Percentiles rank a stretch among this genome's conserved stretches.
These are phyloP conservation scores for Drosophila pruinosa DNA, from an alignment of 1,140 invertebrate genomes.

Conservation along the genomic window DNA sequence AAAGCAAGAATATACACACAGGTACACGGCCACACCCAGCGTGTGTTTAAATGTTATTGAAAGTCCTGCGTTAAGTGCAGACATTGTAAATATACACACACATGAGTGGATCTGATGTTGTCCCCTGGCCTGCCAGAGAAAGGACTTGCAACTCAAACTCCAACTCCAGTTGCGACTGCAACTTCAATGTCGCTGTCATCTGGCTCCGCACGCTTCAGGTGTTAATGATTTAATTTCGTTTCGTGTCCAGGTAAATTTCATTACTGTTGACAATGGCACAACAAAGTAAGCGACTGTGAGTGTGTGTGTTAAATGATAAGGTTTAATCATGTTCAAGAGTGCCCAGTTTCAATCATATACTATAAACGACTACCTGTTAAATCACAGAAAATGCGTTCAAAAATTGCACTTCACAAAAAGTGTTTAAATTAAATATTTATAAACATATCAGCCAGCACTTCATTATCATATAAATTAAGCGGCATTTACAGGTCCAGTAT, in stretches of 20 bases:
- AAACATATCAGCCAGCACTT: constrained; percentile 1
- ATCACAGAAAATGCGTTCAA: neutral
- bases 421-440: constrained; percentile 30
- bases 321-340: constrained; percentile 45
- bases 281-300: constrained; percentile 2
- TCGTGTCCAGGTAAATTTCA: constrained; percentile 74
- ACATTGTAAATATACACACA: constrained; percentile 18
- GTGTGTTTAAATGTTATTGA: constrained; percentile 61
- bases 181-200: constrained; percentile 28
- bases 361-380: constrained; percentile 20
- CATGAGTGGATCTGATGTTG: neutral
- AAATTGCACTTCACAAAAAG: constrained; percentile 10
- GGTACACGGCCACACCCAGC: constrained; percentile 7
- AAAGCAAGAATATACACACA: constrained; percentile 50
- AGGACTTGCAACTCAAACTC: constrained; percentile 2
- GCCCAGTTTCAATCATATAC: constrained; percentile 31
- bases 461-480: constrained; percentile 28
- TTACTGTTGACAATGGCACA: constrained; percentile 71
- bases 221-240: constrained; percentile 77
- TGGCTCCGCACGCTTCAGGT: constrained; percentile 59
- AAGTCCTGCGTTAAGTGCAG: constrained; percentile 29
- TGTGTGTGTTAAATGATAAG: constrained; percentile 36
- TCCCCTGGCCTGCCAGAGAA: neutral
- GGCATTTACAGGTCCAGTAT: neutral
- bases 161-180: neutral